phyloP scores from a whole-genome alignment of 2,888 invertebrate genomes.

The Listrodromus nycthemerus region DNA sequence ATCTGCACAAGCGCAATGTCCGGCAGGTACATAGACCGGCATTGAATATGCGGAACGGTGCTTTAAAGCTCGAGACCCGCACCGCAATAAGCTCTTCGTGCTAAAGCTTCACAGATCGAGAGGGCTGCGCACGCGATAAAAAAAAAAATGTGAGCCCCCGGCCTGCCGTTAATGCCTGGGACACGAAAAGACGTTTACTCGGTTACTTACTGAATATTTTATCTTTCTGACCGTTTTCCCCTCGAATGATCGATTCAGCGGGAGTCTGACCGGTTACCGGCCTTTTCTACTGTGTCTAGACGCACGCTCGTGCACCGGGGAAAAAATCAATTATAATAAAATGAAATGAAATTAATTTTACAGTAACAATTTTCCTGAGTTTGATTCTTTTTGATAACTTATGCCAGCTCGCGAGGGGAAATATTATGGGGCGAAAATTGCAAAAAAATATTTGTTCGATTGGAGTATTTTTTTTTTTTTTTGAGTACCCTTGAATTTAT shows the following conservation, averaged over 20 bases:
- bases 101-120: background rate
- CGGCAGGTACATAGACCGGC: background rate
- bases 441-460: too few relatives aligned
- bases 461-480: too few relatives aligned
- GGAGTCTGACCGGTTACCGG: constrained; percentile 6
- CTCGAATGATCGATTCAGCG: background rate
- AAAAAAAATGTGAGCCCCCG: constrained; percentile 1
- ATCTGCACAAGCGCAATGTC: background rate
- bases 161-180: background rate
- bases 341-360: too few relatives aligned
- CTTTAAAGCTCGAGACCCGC: background rate
- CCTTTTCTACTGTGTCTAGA: background rate
- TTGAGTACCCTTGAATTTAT: background rate
- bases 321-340: too few relatives aligned
- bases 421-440: too few relatives aligned
- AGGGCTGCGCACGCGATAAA: constrained; percentile 13
- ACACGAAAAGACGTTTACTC: constrained; percentile 4
- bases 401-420: too few relatives aligned
- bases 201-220: constrained; percentile 1
- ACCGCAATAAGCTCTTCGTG: constrained; percentile 13
- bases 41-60: constrained; percentile 15
- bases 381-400: too few relatives aligned
- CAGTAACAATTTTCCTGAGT: too few relatives aligned
- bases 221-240: constrained; percentile 2
- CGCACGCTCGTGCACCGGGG: background rate